These are phyloP conservation scores for Aviceda leuphotes DNA, from an alignment of 2,797 vertebrate genomes.

Conservation along the genomic window DNA sequence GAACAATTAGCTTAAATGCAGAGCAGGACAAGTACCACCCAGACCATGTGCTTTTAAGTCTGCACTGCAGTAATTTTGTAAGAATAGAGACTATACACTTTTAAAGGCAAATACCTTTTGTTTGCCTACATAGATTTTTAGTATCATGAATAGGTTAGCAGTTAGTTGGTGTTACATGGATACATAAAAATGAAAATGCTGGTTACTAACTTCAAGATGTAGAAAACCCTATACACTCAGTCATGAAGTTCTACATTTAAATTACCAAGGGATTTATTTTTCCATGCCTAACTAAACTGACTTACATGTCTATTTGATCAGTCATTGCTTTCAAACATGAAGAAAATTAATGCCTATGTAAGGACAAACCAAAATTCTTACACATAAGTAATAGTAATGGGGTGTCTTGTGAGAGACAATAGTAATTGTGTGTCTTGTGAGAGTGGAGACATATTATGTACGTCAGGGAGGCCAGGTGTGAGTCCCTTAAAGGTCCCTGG, in stretches of 20 bases:
- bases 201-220: not conserved
- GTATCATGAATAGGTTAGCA: not conserved
- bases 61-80: not conserved
- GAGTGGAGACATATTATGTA: fast-evolving
- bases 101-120: not conserved
- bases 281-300: not conserved
- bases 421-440: not conserved
- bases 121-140: not conserved
- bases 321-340: not conserved
- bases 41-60: not conserved
- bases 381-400: fast-evolving
- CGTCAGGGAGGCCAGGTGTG: fast-evolving
- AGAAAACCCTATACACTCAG: not conserved
- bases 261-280: not conserved
- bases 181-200: not conserved
- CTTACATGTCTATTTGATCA: not conserved
- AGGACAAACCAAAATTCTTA: not conserved
- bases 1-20: not conserved
- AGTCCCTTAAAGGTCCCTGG: not conserved
- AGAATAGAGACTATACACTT: not conserved
- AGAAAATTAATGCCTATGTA: not conserved
- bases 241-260: not conserved
- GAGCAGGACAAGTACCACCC: not conserved
- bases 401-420: not conserved
- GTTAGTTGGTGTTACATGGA: not conserved